These are phyloP conservation scores for Leptosomus discolor DNA, from an alignment of 2,113 vertebrate species.

Conservation along the genomic window DNA sequence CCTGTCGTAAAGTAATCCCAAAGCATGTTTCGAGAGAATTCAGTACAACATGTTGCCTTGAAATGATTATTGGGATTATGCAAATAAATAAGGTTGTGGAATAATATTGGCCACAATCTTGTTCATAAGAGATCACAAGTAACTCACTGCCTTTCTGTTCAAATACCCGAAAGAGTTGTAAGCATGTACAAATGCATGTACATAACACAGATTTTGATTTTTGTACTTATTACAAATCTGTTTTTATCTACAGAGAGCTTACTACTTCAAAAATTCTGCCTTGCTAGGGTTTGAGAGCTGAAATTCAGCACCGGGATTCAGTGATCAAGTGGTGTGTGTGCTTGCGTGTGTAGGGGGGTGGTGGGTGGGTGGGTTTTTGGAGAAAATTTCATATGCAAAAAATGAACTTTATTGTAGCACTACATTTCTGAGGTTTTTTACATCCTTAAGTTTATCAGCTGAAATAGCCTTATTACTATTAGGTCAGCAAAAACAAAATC, in stretches of 20 bases:
- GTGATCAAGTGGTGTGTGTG: background rate
- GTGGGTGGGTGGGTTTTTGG: background rate
- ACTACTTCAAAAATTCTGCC: background rate
- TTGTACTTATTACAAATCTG: background rate
- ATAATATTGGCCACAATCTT: background rate
- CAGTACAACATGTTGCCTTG: background rate
- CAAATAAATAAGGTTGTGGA: background rate
- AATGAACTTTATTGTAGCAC: background rate
- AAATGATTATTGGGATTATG: background rate
- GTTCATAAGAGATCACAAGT: background rate
- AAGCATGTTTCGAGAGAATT: background rate
- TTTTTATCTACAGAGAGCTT: background rate
- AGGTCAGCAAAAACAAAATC: background rate
- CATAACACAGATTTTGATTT: background rate
- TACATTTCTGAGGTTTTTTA: background rate
- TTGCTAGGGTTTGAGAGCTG: background rate
- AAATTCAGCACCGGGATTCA: background rate
- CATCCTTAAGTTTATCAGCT: constrained; percentile 25
- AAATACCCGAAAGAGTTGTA: background rate
- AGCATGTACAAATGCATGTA: background rate
- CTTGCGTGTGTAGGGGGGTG: rapidly evolving
- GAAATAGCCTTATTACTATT: constrained; percentile 44
- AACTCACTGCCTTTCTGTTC: background rate
- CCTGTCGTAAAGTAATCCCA: background rate
- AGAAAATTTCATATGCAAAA: background rate